Conservation (phyloP, 2,797 vertebrate genomes). For the Uromys caudimaculatus region DNA sequence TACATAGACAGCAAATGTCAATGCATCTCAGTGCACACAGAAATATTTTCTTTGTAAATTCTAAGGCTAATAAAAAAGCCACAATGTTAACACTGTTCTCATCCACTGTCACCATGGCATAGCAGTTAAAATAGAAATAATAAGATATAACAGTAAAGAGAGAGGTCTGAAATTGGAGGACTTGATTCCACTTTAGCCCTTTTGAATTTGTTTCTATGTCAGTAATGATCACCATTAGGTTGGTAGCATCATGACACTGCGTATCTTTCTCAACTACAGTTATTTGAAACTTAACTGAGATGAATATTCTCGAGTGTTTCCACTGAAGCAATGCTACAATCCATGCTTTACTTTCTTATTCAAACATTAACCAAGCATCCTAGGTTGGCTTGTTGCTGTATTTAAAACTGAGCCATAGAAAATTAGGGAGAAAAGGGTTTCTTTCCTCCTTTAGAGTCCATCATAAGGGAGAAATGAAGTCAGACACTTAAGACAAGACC, state of each 20-base stretch:
- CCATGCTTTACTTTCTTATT: not conserved
- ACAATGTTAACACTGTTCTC: not conserved
- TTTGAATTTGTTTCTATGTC: not conserved
- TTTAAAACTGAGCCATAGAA: not conserved
- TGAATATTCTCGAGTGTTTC: not conserved
- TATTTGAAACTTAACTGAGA: not conserved
- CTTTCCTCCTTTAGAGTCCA: not conserved
- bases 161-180: not conserved
- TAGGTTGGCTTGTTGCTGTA: too few species aligned
- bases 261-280: not conserved
- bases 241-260: not conserved
- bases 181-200: not conserved
- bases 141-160: not conserved
- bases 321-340: not conserved
- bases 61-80: not conserved
- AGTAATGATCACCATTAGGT: not conserved
- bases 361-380: not conserved
- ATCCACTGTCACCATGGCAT: not conserved
- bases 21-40: not conserved
- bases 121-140: not conserved
- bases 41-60: not conserved
- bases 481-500: not conserved
- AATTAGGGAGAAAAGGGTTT: not conserved
- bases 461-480: not conserved
- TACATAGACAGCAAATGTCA: not conserved